A percentile compares a stretch with the other conserved stretches of the same genome.
phyloP scores from a whole-genome alignment of 2,797 vertebrate genomes.

The Spondyliosoma cantharus region DNA sequence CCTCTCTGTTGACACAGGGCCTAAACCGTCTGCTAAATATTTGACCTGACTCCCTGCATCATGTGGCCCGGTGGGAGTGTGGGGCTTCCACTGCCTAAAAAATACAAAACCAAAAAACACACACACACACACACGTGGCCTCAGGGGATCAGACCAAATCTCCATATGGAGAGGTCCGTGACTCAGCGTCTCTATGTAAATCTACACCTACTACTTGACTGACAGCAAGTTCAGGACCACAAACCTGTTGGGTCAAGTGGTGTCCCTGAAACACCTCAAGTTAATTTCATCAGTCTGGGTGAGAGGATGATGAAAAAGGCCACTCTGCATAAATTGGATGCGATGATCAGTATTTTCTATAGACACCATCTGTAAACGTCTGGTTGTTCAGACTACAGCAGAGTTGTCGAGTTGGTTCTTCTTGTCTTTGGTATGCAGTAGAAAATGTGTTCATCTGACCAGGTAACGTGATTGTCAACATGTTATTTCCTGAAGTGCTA shows the following conservation, averaged over 20 bases:
- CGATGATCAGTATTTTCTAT: constrained; percentile 22
- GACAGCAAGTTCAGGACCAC: constrained; percentile 52
- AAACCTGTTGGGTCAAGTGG: constrained; percentile 58
- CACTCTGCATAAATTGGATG: constrained; percentile 29
- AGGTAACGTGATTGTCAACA: neutral
- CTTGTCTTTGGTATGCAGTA: constrained; percentile 4
- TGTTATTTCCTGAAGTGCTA: constrained; percentile 4
- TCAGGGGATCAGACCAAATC: constrained; percentile 47
- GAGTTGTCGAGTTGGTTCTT: constrained; percentile 17
- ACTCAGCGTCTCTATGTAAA: constrained; percentile 72
- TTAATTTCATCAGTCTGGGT: constrained; percentile 42
- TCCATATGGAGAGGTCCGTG: constrained; percentile 49
- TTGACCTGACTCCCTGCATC: constrained; percentile 56
- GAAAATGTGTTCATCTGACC: neutral
- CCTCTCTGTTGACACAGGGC: constrained; percentile 29
- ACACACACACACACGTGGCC: constrained; percentile 13
- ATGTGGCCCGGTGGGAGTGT: constrained; percentile 48
- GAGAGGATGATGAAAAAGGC: constrained; percentile 24
- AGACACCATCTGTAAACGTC: neutral
- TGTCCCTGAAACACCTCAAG: constrained; percentile 37
- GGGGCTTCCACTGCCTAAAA: constrained; percentile 37
- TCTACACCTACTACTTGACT: constrained; percentile 64
- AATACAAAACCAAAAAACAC: constrained; percentile 27
- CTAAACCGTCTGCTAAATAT: constrained; percentile 36
- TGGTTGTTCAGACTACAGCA: neutral